Evolutionary conservation across 1,140 invertebrate genomes (phyloP), one percentile per base, ranked within the genome.

Genomic region (Rhopalosiphum maidis): DNA sequence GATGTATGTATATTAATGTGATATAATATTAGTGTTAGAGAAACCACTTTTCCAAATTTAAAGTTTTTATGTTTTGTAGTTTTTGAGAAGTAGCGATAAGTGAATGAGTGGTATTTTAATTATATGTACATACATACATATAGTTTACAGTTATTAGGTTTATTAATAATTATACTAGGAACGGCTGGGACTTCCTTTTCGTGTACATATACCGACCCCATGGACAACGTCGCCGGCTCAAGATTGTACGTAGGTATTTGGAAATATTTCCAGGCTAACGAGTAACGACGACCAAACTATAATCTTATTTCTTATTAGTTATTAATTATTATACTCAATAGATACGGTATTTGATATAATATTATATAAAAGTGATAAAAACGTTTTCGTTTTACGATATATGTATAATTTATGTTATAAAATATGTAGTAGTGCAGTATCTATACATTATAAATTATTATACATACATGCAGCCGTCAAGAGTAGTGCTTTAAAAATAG

Each of bases 401-500:
- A 25, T n/a, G 60, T 77, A 77, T 77, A 18, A 77, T 6, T 6
- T n/a, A n/a, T n/a, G 15, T 77, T 77, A 77, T 77, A 77, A 77
- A 77, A n/a, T 18, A n/a, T 77, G 0, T 46, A 77, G 30, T 5
- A 77, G 30, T 77, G 18, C 60, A n/a, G 30, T 68, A 68, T 22
- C 11, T n/a, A n/a, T 18, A 18, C 18, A 21, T n/a, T n/a, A 77
- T 77, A n/a, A 41, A 83, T 83, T n/a, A 23, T 35, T 23, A 37
- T 83, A 23, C 22, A 23, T 25, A 22, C 3, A 11, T 25, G 23
- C 23, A 25, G 2, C 23, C 7, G 23, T 85, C 21, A 3, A 37
- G 83, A 41, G 37, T 85, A 85, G 22, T 41, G 83, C 43, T 87
- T 87, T 87, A 48, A 48, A 87, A 87, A 87, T 87, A 87, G 86